Evolutionary conservation across 92 coral and sea anemone genomes (phyloP).

Genomic region (Heteractis magnifica): DNA sequence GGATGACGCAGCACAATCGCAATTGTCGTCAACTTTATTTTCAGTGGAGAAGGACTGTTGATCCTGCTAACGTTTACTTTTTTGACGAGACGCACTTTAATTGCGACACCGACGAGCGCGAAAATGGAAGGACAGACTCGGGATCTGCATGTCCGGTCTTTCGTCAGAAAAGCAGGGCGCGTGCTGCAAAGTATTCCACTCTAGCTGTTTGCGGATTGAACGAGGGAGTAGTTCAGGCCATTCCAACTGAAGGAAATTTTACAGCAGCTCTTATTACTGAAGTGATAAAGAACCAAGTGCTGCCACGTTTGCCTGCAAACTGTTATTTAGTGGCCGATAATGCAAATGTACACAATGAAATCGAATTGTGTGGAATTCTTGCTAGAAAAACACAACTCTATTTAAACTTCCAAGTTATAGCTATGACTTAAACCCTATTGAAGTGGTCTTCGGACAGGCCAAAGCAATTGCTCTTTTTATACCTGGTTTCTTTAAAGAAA

Average conservation of each 20-base stretch:
- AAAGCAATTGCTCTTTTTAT: background rate
- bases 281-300: constrained; percentile 2
- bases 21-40: background rate
- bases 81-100: constrained; percentile 11
- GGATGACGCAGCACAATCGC: constrained; percentile 1
- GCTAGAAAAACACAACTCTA: constrained; percentile 19
- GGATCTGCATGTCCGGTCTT: constrained; percentile 11
- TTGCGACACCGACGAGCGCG: constrained; percentile 2
- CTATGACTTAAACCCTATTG: background rate
- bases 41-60: background rate
- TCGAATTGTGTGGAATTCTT: background rate
- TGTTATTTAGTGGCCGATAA: background rate
- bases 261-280: background rate
- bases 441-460: background rate
- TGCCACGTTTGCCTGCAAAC: constrained; percentile 15
- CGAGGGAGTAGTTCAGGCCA: background rate
- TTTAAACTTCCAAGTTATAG: background rate
- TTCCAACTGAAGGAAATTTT: constrained; percentile 10
- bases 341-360: background rate
- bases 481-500: background rate
- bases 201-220: background rate
- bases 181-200: background rate
- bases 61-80: background rate
- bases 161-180: background rate
- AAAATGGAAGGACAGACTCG: background rate